phyloP scores from a whole-genome alignment of 2,113 vertebrate genomes.

The Hoplias malabaricus region DNA sequence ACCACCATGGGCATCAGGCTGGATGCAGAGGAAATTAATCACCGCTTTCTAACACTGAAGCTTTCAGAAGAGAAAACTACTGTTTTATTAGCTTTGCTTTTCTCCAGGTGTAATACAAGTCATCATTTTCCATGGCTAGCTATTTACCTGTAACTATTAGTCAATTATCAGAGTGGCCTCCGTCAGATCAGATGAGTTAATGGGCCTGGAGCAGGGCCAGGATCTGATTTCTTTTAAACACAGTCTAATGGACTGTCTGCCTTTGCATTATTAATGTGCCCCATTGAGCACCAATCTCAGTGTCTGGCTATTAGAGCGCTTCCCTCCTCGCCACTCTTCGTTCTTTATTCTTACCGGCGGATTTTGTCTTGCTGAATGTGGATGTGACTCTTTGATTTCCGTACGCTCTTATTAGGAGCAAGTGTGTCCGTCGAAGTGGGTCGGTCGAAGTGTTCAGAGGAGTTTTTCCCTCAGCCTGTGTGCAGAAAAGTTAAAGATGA shows the following conservation, averaged over 20 bases:
- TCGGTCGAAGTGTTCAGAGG: neutral
- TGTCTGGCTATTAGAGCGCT: conserved; percentile 53
- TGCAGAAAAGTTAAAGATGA: neutral
- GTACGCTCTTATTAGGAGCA: neutral
- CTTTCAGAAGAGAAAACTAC: neutral
- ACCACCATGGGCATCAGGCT: conserved; percentile 19
- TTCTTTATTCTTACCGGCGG: conserved; percentile 7
- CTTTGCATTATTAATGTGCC: conserved; percentile 68
- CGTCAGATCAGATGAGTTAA: conserved; percentile 63
- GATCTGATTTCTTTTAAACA: conserved; percentile 68
- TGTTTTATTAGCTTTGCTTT: conserved; percentile 48
- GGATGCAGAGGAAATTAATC: conserved; percentile 35
- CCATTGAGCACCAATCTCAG: conserved; percentile 50
- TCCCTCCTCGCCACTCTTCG: conserved; percentile 63
- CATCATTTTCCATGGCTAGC: conserved; percentile 59
- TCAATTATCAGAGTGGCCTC: conserved; percentile 67
- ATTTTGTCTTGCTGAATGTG: conserved; percentile 47
- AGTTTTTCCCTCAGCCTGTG: neutral
- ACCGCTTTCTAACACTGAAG: neutral
- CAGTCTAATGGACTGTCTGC: conserved; percentile 68
- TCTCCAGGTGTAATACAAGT: conserved; percentile 46
- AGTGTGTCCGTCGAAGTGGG: neutral
- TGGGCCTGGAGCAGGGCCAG: conserved; percentile 66
- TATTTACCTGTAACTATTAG: conserved; percentile 65
- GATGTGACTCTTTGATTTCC: conserved; percentile 53